Conservation (phyloP, 2,797 vertebrate genomes). For the Catharus ustulatus region DNA sequence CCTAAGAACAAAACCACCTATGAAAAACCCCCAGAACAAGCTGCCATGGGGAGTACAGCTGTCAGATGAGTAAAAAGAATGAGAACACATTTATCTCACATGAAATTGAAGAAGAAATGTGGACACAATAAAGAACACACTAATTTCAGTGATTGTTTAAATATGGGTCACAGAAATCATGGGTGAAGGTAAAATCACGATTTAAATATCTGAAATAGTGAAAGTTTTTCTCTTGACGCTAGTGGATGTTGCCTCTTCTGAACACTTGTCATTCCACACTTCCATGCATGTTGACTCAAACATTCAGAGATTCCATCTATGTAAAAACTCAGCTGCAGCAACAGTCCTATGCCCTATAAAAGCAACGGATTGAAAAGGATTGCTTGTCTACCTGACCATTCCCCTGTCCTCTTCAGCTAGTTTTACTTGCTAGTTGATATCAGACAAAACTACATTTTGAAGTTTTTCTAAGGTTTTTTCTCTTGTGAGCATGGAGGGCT, state of each 20-base stretch:
- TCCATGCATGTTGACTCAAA: not conserved
- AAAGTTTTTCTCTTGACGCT: not conserved
- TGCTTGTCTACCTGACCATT: not conserved
- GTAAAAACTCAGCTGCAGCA: not conserved
- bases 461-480: not conserved
- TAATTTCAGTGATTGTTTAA: not conserved
- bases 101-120: not conserved
- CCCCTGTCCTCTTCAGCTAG: not conserved
- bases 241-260: not conserved
- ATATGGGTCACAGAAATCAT: not conserved
- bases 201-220: not conserved
- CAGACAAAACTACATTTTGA: not conserved
- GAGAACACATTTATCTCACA: not conserved
- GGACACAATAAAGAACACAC: not conserved
- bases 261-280: fast-evolving
- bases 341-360: not conserved
- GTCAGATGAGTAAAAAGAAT: not conserved
- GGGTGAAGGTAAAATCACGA: not conserved
- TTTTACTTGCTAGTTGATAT: not conserved
- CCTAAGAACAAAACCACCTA: not conserved
- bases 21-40: not conserved
- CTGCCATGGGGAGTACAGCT: not conserved
- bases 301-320: not conserved
- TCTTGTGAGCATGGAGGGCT: not conserved
- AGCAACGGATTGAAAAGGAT: not conserved